phyloP scores from a whole-genome alignment of 2,113 vertebrate species.

The Equus przewalskii region DNA sequence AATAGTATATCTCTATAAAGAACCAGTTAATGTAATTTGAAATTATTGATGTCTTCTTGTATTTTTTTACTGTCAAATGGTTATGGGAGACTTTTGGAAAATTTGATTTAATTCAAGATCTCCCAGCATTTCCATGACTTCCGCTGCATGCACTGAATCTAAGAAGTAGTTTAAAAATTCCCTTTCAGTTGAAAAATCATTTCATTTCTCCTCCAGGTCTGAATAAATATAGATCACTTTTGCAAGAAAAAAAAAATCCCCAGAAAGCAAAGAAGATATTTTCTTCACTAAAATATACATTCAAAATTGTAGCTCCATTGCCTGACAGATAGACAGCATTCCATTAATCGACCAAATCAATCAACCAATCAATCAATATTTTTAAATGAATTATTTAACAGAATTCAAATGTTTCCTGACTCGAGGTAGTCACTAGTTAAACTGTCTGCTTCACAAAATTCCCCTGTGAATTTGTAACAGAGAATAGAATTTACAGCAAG shows the following conservation, averaged over 20 bases:
- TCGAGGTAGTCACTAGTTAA: background rate
- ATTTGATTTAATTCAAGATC: slow-evolving; percentile 50
- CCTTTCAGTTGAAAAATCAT: slow-evolving; percentile 29
- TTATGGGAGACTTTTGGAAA: background rate
- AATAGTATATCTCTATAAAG: background rate
- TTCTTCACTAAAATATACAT: slow-evolving; percentile 36
- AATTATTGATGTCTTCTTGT: background rate
- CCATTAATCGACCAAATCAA: background rate
- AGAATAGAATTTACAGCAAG: slow-evolving; percentile 34
- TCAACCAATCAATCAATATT: slow-evolving; percentile 40
- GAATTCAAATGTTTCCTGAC: slow-evolving; percentile 23
- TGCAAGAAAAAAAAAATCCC: background rate
- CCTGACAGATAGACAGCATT: background rate
- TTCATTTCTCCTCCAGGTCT: slow-evolving; percentile 9
- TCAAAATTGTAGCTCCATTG: background rate
- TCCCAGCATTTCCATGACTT: background rate
- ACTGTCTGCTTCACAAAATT: background rate
- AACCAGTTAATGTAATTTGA: background rate
- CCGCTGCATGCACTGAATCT: background rate
- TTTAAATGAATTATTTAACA: slow-evolving; percentile 44
- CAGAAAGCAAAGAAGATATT: background rate
- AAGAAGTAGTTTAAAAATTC: background rate
- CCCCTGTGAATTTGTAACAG: background rate
- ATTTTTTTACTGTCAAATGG: background rate
- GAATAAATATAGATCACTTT: slow-evolving; percentile 43